Evolutionary conservation across 2,797 vertebrate species (phyloP).

Genomic region (Paratrypauchen microcephalus): DNA sequence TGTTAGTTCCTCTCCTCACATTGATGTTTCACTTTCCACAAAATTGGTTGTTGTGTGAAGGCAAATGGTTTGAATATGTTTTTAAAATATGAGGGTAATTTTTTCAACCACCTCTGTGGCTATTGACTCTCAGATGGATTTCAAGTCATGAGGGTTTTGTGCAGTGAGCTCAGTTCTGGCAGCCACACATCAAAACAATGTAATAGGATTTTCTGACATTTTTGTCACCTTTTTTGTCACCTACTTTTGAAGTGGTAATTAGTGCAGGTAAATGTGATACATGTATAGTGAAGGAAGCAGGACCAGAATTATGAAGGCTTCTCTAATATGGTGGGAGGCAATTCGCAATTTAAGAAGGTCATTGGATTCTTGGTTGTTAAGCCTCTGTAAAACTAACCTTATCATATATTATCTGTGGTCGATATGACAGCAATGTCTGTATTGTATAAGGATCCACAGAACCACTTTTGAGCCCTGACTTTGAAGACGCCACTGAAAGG

Average conservation of each 20-base stretch:
- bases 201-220: constrained; percentile 65
- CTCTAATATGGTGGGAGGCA: not conserved
- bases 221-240: too few relatives aligned
- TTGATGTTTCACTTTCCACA: constrained; percentile 17
- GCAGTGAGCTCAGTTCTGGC: constrained; percentile 62
- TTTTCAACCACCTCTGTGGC: constrained; percentile 66
- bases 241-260: constrained; percentile 68
- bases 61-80: constrained; percentile 58
- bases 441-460: not conserved
- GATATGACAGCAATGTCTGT: not conserved
- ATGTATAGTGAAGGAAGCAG: constrained; percentile 35
- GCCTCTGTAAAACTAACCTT: not conserved
- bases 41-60: constrained; percentile 51
- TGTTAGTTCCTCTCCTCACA: constrained; percentile 37
- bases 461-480: too few relatives aligned
- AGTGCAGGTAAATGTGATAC: constrained; percentile 55
- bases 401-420: not conserved
- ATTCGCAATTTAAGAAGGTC: not conserved
- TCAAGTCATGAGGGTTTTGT: constrained; percentile 72
- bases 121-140: constrained; percentile 72
- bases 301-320: not conserved
- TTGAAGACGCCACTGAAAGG: not conserved
- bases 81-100: constrained; percentile 62
- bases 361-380: not conserved
- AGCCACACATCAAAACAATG: constrained; percentile 59